phyloP scores from a whole-genome alignment of 2,888 invertebrate genomes.

The Gasteruption jaculator region DNA sequence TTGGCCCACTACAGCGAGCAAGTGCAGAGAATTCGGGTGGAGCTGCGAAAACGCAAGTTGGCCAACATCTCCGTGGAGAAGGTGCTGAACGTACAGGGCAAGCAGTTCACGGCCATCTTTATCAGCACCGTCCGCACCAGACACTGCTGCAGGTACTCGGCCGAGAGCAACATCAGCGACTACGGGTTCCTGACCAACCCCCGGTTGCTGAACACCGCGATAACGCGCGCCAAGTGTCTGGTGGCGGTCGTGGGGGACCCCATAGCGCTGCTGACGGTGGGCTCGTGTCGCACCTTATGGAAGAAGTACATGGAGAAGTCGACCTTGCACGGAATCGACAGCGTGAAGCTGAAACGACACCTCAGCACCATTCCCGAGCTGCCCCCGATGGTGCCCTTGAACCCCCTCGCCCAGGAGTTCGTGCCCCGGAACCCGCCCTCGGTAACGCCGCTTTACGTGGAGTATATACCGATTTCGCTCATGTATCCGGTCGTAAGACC shows the following conservation, averaged over 20 bases:
- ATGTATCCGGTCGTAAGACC: slow-evolving; percentile 26
- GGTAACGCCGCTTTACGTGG: slow-evolving; percentile 27
- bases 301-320: slow-evolving; percentile 64
- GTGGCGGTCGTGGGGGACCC: slow-evolving; percentile 85
- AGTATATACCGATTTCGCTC: slow-evolving; percentile 31
- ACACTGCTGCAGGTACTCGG: slow-evolving; percentile 60
- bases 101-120: slow-evolving; percentile 79
- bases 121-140: slow-evolving; percentile 75
- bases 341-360: slow-evolving; percentile 19
- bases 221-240: slow-evolving; percentile 75
- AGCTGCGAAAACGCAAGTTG: slow-evolving; percentile 69
- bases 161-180: slow-evolving; percentile 60
- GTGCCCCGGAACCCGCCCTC: slow-evolving; percentile 61
- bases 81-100: slow-evolving; percentile 82
- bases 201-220: slow-evolving; percentile 77
- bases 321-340: slow-evolving; percentile 32
- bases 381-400: slow-evolving; percentile 53
- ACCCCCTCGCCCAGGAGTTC: slow-evolving; percentile 78
- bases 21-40: slow-evolving; percentile 69
- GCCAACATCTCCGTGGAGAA: slow-evolving; percentile 76
- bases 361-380: slow-evolving; percentile 19
- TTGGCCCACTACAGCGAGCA: slow-evolving; percentile 83
- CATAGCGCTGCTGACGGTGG: slow-evolving; percentile 74
- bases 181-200: slow-evolving; percentile 80
- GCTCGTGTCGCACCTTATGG: slow-evolving; percentile 78